These are phyloP conservation scores for Amphipoea oculea DNA, from an alignment of 2,888 invertebrate species.

Conservation along the genomic window DNA sequence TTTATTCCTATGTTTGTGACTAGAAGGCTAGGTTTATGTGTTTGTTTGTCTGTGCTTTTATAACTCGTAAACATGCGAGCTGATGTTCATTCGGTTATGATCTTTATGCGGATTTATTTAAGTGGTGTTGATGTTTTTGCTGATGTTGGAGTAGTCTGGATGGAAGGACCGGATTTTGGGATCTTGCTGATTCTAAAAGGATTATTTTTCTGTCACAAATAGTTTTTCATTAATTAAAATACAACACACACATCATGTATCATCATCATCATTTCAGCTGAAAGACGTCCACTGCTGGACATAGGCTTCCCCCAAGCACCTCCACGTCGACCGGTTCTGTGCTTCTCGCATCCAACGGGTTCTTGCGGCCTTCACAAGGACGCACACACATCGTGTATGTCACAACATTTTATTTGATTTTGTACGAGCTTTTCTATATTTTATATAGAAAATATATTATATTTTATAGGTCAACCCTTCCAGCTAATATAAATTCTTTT, in stretches of 20 bases:
- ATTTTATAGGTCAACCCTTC: background rate
- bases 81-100: conserved; percentile 12
- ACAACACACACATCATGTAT: too few relatives aligned
- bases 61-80: conserved; percentile 25
- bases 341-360: too few relatives aligned
- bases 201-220: background rate
- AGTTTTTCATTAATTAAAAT: too few relatives aligned
- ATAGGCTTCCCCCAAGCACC: too few relatives aligned
- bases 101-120: background rate
- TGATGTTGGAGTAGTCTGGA: background rate
- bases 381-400: too few relatives aligned
- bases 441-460: background rate
- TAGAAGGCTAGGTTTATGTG: conserved; percentile 39
- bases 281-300: too few relatives aligned
- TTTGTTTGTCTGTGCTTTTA: conserved; percentile 40
- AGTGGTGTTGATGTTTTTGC: background rate
- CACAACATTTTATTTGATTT: too few relatives aligned
- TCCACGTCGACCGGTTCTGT: too few relatives aligned
- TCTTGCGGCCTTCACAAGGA: too few relatives aligned
- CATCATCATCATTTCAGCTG: too few relatives aligned
- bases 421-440: too few relatives aligned
- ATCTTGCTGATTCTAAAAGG: background rate
- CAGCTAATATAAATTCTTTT: conserved; percentile 24
- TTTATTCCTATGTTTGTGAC: conserved; percentile 53
- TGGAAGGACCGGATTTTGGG: background rate